Evolutionary conservation across 1,140 invertebrate species (phyloP), one percentile per base, ranked within the genome.

Genomic region (Hesperophylax magnus): DNA sequence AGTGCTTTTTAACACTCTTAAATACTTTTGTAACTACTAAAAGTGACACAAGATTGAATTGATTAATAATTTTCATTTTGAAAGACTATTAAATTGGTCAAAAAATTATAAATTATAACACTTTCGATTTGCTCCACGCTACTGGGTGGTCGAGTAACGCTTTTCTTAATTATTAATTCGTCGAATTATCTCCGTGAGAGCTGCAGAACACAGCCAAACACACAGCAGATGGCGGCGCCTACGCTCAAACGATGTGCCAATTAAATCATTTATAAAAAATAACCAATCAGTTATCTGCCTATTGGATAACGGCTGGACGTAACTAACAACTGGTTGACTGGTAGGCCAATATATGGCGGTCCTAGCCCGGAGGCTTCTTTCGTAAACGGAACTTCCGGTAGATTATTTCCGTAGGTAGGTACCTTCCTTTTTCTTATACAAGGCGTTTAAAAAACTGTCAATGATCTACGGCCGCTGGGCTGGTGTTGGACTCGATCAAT

Each of bases 191-290:
- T 67, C 63, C 22, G 11, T 39, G 17, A 27, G 22, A 47, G 31
- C 11, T 14, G 22, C 17, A 8, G 24, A 8, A 31, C 5, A 22
- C 18, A 4, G 17, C 39, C 39, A 47, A 14, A 47, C 8, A 8
- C 6, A 47, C 8, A 8, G 39, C 39, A 47, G 39, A 14, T 47
- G 63, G 63, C 63, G 63, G 63, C 63, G 31, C 63, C 22, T 34
- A 67, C 22, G n/a, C 22, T 67, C 63, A 31, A 67, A 67, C 63
- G 31, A 22, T 17, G 63, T 67, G 27, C 63, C 63, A 67, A 67
- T 67, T 67, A 67, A 67, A 67, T 34, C 27, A 67, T 67, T 67
- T 31, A 65, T 8, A 67, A 67, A 67, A 67, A 67, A 31, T 47
- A 27, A 67, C 63, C 63, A 67, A 67, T 67, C 63, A 27, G 27